Evolutionary conservation across 2,888 invertebrate genomes (phyloP).

Genomic region (Eledona agricola): DNA sequence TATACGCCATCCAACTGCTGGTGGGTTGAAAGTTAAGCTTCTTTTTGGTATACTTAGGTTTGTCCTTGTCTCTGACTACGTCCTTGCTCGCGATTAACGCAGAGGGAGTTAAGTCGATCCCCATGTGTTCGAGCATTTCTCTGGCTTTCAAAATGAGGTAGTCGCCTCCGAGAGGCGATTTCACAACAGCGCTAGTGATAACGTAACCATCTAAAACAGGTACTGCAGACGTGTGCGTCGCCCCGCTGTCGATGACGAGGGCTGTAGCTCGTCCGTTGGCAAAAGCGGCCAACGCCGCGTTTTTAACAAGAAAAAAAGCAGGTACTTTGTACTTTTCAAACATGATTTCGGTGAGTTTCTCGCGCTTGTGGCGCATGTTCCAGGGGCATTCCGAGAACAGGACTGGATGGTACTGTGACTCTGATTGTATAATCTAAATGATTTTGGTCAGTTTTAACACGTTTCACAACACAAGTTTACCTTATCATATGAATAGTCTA

Average conservation of each 20-base stretch:
- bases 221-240: constrained; percentile 97
- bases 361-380: constrained; percentile 92
- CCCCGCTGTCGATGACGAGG: constrained; percentile 93
- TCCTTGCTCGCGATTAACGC: constrained; percentile 81
- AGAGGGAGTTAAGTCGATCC: constrained; percentile 69
- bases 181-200: constrained; percentile 92
- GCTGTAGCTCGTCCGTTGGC: constrained; percentile 92
- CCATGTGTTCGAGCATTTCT: constrained; percentile 64
- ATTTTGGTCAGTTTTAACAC: no score
- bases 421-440: constrained; percentile 84
- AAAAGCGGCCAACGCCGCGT: constrained; percentile 96
- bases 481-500: constrained; percentile 93
- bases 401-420: constrained; percentile 94
- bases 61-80: constrained; percentile 88
- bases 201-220: constrained; percentile 96
- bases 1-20: constrained; percentile 93
- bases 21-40: constrained; percentile 84
- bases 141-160: constrained; percentile 83
- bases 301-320: constrained; percentile 97
- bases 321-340: constrained; percentile 99
- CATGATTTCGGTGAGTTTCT: constrained; percentile 95
- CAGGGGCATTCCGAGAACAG: constrained; percentile 98
- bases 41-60: constrained; percentile 82
- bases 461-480: constrained; percentile 59
- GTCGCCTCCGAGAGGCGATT: constrained; percentile 96